phyloP scores from a whole-genome alignment of 2,888 invertebrate genomes.

The Leistus spinibarbis region DNA sequence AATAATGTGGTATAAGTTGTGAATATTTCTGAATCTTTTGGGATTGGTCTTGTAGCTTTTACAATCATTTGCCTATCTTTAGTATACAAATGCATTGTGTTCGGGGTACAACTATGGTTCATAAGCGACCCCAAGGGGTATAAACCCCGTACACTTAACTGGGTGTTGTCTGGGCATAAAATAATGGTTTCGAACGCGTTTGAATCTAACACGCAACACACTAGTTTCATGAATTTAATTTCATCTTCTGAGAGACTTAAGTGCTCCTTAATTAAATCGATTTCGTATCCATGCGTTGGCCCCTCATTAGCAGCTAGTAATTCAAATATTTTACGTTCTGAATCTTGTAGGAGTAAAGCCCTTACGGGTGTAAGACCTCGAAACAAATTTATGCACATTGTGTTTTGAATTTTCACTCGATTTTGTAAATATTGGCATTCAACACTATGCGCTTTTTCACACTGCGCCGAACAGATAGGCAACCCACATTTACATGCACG shows the following conservation, averaged over 20 bases:
- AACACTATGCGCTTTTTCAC: slow-evolving; percentile 65
- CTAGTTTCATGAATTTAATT: slow-evolving; percentile 63
- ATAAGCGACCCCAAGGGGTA: slow-evolving; percentile 71
- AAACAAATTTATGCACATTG: slow-evolving; percentile 53
- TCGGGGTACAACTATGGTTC: slow-evolving; percentile 74
- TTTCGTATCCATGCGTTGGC: slow-evolving; percentile 64
- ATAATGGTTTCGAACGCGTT: slow-evolving; percentile 70
- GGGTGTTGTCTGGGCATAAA: slow-evolving; percentile 54
- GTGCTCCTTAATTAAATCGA: slow-evolving; percentile 60
- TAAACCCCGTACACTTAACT: slow-evolving; percentile 65
- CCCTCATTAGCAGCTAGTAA: slow-evolving; percentile 62
- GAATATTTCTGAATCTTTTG: slow-evolving; percentile 67
- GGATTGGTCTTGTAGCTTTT: slow-evolving; percentile 65
- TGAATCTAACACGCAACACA: slow-evolving; percentile 68
- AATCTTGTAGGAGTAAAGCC: slow-evolving; percentile 54
- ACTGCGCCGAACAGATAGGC: slow-evolving; percentile 68
- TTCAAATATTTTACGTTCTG: slow-evolving; percentile 61
- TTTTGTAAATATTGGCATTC: slow-evolving; percentile 67
- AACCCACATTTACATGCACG: slow-evolving; percentile 66
- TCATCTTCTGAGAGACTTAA: slow-evolving; percentile 63
- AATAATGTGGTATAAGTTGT: slow-evolving; percentile 69
- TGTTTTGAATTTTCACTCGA: slow-evolving; percentile 53
- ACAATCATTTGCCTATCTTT: slow-evolving; percentile 64
- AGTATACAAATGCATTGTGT: slow-evolving; percentile 69
- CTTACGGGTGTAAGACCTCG: slow-evolving; percentile 58